A percentile compares a stretch with the other conserved stretches of the same genome.
Evolutionary conservation across 2,113 vertebrate species (phyloP).

Genomic region (Pedetes capensis): DNA sequence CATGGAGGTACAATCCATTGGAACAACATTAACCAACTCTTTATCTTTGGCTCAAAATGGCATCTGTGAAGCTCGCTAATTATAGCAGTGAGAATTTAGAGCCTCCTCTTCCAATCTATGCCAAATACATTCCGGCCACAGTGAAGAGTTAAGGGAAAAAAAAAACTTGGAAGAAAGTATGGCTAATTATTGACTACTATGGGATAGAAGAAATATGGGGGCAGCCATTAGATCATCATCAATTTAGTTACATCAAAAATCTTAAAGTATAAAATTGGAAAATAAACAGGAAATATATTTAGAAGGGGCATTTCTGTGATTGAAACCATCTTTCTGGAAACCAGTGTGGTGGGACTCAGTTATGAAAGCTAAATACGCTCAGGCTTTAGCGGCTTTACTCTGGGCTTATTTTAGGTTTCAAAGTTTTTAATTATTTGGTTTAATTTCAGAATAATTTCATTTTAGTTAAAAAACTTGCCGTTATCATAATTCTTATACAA

Average conservation of each 20-base stretch:
- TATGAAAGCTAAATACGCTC: not conserved
- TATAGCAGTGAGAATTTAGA: not conserved
- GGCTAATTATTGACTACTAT: not conserved
- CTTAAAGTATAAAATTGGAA: not conserved
- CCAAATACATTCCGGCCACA: not conserved
- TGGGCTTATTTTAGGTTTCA: not conserved
- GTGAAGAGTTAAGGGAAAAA: not conserved
- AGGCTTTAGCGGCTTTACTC: not conserved
- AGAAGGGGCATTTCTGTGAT: not conserved
- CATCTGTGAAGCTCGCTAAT: not conserved
- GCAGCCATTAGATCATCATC: not conserved
- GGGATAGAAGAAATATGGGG: not conserved
- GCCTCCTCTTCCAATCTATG: not conserved
- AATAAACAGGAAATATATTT: not conserved
- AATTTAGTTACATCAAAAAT: not conserved
- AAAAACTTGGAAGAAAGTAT: not conserved
- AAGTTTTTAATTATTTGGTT: not conserved
- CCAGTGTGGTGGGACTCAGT: not conserved
- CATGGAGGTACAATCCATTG: fast-evolving
- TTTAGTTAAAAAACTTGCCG: not conserved
- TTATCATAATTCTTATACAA: not conserved
- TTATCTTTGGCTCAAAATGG: not conserved
- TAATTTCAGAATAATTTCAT: slow-evolving; percentile 9
- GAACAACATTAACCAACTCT: not conserved
- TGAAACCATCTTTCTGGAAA: not conserved